Percentiles rank a stretch among this genome's conserved stretches.
These are phyloP conservation scores for Blastobasis adustella DNA, from an alignment of 2,888 invertebrate genomes.

Conservation along the genomic window DNA sequence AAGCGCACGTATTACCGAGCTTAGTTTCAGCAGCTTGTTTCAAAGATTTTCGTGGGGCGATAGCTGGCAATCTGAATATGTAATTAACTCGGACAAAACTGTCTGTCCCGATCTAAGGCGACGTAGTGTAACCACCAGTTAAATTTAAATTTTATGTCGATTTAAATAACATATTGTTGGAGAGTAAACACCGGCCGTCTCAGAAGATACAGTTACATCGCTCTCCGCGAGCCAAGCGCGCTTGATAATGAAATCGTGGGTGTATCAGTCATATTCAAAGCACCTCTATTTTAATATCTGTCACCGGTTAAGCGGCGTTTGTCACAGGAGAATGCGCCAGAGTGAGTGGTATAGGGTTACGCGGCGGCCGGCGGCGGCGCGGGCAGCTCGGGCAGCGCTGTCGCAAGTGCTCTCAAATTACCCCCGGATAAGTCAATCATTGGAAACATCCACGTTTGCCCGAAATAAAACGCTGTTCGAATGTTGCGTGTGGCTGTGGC, in stretches of 20 bases:
- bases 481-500: slow-evolving; percentile 60
- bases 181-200: neutral
- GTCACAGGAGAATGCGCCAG: slow-evolving; percentile 24
- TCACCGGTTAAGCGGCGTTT: slow-evolving; percentile 43
- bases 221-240: neutral
- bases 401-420: slow-evolving; percentile 66
- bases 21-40: slow-evolving; percentile 2
- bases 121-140: too few species aligned
- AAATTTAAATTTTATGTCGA: too few species aligned
- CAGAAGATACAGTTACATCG: slow-evolving; percentile 11
- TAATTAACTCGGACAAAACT: neutral
- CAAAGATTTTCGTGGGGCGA: slow-evolving; percentile 6
- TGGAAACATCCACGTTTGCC: slow-evolving; percentile 66
- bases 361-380: slow-evolving; percentile 7
- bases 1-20: slow-evolving; percentile 2
- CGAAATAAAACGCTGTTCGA: slow-evolving; percentile 67
- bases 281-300: slow-evolving; percentile 46
- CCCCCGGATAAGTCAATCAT: slow-evolving; percentile 75
- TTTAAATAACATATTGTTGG: neutral
- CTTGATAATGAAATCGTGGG: slow-evolving; percentile 9
- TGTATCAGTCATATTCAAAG: slow-evolving; percentile 22
- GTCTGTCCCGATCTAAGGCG: too few species aligned
- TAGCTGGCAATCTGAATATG: slow-evolving; percentile 4
- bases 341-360: slow-evolving; percentile 48
- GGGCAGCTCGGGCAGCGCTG: slow-evolving; percentile 17